Evolutionary conservation across 2,888 invertebrate genomes (phyloP).

Genomic region (Andrena dorsata): DNA sequence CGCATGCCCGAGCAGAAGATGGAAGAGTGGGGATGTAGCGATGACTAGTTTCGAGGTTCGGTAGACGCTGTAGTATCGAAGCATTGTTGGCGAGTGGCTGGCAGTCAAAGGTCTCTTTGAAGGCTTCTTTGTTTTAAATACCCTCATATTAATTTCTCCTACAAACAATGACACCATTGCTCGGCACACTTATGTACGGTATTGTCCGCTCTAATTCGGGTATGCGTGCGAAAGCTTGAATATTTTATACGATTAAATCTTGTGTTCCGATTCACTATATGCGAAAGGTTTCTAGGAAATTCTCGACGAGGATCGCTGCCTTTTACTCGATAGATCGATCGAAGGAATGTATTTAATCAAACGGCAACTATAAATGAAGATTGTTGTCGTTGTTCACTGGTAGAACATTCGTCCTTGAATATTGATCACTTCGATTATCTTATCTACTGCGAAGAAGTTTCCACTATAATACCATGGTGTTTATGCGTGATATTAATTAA

Average conservation of each 20-base stretch:
- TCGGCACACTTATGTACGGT: too few species aligned
- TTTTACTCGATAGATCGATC: conserved; percentile 5
- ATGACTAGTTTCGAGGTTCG: too few species aligned
- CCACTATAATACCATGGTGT: neutral
- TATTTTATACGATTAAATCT: conserved; percentile 19
- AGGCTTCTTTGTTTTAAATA: too few species aligned
- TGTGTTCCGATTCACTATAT: conserved; percentile 7
- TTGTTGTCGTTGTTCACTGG: conserved; percentile 1
- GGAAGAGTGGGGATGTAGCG: too few species aligned
- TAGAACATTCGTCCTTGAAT: conserved; percentile 27
- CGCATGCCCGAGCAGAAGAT: too few species aligned
- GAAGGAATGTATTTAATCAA: conserved; percentile 5
- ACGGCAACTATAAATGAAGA: neutral
- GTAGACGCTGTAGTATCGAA: too few species aligned
- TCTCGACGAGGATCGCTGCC: neutral
- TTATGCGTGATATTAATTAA: too few species aligned
- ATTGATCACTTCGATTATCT: conserved; percentile 5
- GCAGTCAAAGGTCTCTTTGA: too few species aligned
- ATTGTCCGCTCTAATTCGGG: neutral
- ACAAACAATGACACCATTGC: too few species aligned
- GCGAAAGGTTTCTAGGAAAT: conserved; percentile 11
- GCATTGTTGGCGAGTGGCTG: too few species aligned
- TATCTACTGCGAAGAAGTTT: conserved; percentile 55
- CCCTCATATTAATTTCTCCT: too few species aligned
- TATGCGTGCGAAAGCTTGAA: conserved; percentile 22